These are phyloP conservation scores for Cacatua alba DNA, from an alignment of 2,113 vertebrate species.

Conservation along the genomic window DNA sequence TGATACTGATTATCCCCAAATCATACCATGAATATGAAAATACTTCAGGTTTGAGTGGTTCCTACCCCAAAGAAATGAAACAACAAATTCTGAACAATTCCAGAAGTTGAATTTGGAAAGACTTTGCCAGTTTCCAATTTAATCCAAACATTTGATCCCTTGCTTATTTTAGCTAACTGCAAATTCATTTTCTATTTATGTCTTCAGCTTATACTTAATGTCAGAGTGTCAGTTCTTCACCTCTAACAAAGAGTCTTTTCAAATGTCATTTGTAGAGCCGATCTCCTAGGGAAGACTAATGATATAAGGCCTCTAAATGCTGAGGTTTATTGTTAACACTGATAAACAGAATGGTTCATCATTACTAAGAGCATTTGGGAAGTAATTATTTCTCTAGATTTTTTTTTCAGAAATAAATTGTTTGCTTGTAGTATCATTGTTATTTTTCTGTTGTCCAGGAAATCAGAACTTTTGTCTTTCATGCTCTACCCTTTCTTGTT, in stretches of 20 bases:
- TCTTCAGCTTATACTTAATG: not conserved
- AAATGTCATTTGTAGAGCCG: not conserved
- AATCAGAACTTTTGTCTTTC: not conserved
- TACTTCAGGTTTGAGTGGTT: not conserved
- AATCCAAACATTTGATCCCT: not conserved
- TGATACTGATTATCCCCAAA: not conserved
- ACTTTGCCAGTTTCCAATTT: not conserved
- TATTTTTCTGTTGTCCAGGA: not conserved
- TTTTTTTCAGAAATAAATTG: not conserved
- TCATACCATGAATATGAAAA: not conserved
- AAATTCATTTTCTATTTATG: not conserved
- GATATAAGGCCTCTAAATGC: not conserved
- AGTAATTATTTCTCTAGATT: not conserved
- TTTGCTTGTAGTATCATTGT: not conserved
- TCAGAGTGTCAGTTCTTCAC: not conserved
- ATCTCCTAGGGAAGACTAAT: not conserved
- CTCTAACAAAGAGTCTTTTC: not conserved
- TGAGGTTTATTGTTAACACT: not conserved
- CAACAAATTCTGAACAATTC: constrained; percentile 12
- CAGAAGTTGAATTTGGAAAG: not conserved
- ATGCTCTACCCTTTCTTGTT: accelerated
- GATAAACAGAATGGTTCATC: not conserved
- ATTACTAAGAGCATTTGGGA: not conserved
- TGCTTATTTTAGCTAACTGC: not conserved
- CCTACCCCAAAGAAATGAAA: not conserved